These are phyloP conservation scores for Oscarella lobularis DNA, from an alignment of 37 sponge, comb jelly and placozoan species.

Conservation along the genomic window DNA sequence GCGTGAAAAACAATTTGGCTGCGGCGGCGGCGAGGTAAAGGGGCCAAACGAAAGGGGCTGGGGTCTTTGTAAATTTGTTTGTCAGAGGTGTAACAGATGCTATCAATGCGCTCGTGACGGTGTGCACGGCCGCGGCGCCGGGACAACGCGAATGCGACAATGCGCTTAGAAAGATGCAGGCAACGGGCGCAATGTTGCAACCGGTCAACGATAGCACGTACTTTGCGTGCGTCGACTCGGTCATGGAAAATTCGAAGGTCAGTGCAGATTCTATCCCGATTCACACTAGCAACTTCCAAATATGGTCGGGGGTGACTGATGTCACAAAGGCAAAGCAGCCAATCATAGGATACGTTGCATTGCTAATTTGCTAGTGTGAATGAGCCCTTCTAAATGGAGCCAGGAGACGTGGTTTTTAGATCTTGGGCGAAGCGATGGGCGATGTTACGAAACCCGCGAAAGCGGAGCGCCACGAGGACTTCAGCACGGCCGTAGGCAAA, in stretches of 20 bases:
- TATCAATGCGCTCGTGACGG: slow-evolving; percentile 82
- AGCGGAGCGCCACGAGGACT: slow-evolving; percentile 37
- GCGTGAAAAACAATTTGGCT: no score
- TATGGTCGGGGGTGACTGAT: no score
- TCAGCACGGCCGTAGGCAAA: slow-evolving; percentile 40
- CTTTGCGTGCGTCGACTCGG: slow-evolving; percentile 91
- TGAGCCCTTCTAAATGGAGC: no score
- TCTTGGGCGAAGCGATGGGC: slow-evolving; percentile 51
- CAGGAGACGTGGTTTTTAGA: slow-evolving; percentile 11
- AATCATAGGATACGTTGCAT: no score
- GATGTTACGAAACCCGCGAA: slow-evolving; percentile 52
- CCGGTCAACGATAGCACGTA: slow-evolving; percentile 80
- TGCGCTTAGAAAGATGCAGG: slow-evolving; percentile 83
- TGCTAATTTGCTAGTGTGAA: no score
- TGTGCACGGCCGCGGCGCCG: slow-evolving; percentile 81
- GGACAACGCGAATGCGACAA: slow-evolving; percentile 98
- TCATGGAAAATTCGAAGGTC: slow-evolving; percentile 71
- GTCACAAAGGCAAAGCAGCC: no score
- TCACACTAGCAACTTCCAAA: no score
- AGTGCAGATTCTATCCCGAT: no score
- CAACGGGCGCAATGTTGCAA: slow-evolving; percentile 53
- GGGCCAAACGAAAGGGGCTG: no score
- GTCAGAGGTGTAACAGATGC: slow-evolving; percentile 79
- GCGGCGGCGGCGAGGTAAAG: no score
- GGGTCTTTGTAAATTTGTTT: no score